Conservation (phyloP, 2,888 invertebrate genomes). For the Cerastis leucographa region DNA sequence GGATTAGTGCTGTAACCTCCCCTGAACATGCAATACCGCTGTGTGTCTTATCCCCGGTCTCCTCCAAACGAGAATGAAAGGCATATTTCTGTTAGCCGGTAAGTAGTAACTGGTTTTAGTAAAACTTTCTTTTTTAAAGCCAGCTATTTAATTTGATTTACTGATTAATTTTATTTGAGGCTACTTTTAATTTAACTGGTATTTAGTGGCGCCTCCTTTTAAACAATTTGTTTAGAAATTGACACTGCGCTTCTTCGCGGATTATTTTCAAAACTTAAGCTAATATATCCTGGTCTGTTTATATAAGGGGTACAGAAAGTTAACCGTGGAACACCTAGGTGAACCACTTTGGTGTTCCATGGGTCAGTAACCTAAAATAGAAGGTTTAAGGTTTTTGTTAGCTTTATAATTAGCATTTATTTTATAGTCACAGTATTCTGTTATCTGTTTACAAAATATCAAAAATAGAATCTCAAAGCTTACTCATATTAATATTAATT, state of each 20-base stretch:
- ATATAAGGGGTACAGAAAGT: too few relatives aligned
- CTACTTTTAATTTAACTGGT: neutral
- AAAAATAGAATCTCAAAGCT: neutral
- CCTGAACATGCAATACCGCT: constrained; percentile 17
- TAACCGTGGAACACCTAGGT: too few relatives aligned
- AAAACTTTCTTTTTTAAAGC: neutral
- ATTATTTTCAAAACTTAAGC: neutral
- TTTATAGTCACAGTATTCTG: too few relatives aligned
- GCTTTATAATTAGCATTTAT: neutral
- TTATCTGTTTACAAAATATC: neutral
- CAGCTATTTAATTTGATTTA: neutral
- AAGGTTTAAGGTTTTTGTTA: too few relatives aligned
- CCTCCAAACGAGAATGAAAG: neutral
- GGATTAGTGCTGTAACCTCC: constrained; percentile 36
- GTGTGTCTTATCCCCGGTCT: constrained; percentile 12
- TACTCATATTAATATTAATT: neutral
- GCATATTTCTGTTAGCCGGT: constrained; percentile 28
- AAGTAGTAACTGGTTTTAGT: constrained; percentile 42
- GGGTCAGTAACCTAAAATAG: too few relatives aligned
- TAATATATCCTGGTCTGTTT: neutral
- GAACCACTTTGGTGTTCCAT: too few relatives aligned
- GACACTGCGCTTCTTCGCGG: neutral
- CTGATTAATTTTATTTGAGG: neutral
- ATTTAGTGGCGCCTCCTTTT: neutral
- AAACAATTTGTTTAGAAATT: neutral